Evolutionary conservation across 2,113 vertebrate genomes (phyloP).

Genomic region (Xenus cinereus): DNA sequence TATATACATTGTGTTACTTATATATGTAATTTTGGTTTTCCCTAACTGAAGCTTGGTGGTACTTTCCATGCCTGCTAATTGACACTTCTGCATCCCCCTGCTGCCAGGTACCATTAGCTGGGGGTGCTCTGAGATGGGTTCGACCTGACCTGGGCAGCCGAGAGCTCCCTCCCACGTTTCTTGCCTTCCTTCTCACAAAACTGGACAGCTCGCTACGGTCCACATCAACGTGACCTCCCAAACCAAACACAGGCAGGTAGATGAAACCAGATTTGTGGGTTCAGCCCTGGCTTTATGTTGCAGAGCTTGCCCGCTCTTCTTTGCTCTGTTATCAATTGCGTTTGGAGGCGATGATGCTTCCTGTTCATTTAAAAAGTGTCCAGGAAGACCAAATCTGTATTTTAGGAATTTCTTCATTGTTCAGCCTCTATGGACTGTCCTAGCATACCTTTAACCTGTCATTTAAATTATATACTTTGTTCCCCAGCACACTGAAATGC

Average conservation of each 20-base stretch:
- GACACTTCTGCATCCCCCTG: background rate
- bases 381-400: background rate
- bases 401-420: background rate
- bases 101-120: background rate
- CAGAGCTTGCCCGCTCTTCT: background rate
- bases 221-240: background rate
- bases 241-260: background rate
- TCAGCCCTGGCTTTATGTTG: background rate
- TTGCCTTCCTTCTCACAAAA: background rate
- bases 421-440: background rate
- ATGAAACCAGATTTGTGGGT: background rate
- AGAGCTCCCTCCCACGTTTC: background rate
- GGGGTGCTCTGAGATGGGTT: background rate
- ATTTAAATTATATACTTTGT: background rate
- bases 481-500: background rate
- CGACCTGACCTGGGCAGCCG: background rate
- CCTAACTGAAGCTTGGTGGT: background rate
- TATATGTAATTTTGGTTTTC: background rate
- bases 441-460: background rate
- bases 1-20: background rate
- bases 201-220: background rate
- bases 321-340: accelerated
- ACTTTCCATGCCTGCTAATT: background rate
- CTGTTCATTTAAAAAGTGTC: background rate
- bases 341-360: background rate